Evolutionary conservation across 92 coral and sea anemone species (phyloP).

Genomic region (Metridium senile): DNA sequence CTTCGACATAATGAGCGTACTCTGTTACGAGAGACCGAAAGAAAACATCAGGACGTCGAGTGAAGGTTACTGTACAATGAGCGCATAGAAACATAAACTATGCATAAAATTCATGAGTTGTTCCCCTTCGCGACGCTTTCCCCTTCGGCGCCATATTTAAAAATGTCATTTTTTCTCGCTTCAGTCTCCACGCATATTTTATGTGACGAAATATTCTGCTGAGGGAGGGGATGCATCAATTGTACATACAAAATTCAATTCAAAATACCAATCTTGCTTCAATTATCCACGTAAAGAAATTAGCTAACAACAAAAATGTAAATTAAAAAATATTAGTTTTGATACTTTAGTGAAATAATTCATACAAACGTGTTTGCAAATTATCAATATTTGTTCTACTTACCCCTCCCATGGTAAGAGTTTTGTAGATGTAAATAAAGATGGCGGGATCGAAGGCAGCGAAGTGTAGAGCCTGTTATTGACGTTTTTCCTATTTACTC

Average conservation of each 20-base stretch:
- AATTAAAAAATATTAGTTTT: background rate
- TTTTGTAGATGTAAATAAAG: background rate
- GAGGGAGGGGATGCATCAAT: slow-evolving; percentile 23
- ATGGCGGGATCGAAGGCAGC: background rate
- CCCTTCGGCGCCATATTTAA: slow-evolving; percentile 68
- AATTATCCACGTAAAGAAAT: too few species aligned
- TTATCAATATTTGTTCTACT: background rate
- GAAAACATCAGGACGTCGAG: slow-evolving; percentile 23
- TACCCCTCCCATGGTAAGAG: background rate
- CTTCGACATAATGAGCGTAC: slow-evolving; percentile 69
- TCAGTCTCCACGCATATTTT: slow-evolving; percentile 26
- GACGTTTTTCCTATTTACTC: slow-evolving; percentile 7
- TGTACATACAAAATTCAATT: too few species aligned
- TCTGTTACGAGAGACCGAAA: slow-evolving; percentile 18
- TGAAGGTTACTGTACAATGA: slow-evolving; percentile 34
- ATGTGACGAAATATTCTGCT: background rate
- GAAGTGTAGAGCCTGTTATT: background rate
- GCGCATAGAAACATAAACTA: slow-evolving; percentile 41
- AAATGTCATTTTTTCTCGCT: slow-evolving; percentile 25
- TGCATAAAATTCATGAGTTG: slow-evolving; percentile 69
- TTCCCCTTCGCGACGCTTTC: slow-evolving; percentile 35
- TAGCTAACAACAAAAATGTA: background rate
- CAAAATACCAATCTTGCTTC: too few species aligned
- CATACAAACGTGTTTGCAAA: background rate
- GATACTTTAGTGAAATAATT: background rate